A percentile compares a stretch with the other conserved stretches of the same genome.
Conservation (phyloP, 2,888 invertebrate genomes). For the Meghimatium bilineatum region DNA sequence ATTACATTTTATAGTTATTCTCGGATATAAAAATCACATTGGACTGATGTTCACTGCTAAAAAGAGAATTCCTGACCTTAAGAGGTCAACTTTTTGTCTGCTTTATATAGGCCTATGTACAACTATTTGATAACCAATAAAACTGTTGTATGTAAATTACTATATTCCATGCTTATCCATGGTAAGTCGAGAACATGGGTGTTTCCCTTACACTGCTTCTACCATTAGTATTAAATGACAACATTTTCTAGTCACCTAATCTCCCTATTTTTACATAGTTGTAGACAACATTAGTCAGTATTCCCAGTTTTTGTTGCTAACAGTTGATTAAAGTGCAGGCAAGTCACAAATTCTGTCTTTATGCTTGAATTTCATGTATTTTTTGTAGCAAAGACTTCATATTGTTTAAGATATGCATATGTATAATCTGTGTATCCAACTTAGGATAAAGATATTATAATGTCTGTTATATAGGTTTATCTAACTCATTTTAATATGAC, state of each 20-base stretch:
- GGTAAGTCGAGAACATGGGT: background rate
- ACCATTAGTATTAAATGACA: background rate
- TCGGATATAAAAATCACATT: too few relatives aligned
- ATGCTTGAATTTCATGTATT: too few relatives aligned
- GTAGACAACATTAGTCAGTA: background rate
- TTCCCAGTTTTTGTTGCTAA: background rate
- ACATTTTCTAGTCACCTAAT: background rate
- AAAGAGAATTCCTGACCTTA: too few relatives aligned
- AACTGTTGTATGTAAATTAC: background rate
- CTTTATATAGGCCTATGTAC: too few relatives aligned
- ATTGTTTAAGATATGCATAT: too few relatives aligned
- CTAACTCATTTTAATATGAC: background rate
- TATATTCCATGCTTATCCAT: conserved; percentile 3
- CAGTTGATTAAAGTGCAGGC: background rate
- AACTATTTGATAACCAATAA: background rate
- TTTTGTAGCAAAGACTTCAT: too few relatives aligned
- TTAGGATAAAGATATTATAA: too few relatives aligned
- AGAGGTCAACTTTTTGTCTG: too few relatives aligned
- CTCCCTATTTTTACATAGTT: background rate
- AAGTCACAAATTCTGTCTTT: background rate
- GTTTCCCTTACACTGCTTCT: background rate
- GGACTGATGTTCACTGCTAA: too few relatives aligned
- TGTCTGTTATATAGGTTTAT: background rate
- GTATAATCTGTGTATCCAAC: too few relatives aligned
- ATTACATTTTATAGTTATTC: too few relatives aligned